Base-by-base conservation (phyloP, 2,888 invertebrate genomes). In the Cataglyphis albicans region DNA sequence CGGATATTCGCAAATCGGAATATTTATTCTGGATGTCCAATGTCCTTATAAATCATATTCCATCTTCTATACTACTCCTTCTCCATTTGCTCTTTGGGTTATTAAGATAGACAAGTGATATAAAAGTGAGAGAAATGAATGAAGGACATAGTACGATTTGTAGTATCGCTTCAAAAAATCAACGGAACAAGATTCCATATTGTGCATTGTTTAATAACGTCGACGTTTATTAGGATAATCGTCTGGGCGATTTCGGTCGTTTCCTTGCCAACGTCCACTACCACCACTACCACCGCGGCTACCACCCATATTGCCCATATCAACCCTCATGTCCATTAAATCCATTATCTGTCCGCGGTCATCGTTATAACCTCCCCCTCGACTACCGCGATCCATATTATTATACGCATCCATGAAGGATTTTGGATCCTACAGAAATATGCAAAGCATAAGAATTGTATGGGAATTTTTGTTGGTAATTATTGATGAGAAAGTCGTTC, bases 141-240 rank as follows among this genome's bases (percentile, higher is more conserved):
- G 73, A 89, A 74, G 83, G 75, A 76, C 76, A 74, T 67, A 85
- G 73, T 84, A 59, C 61, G 68, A 86, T 68, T 55, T 61, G 82
- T 32, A 85, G 52, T 68, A 48, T 61, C 18, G 55, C 57, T 81
- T 83, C 41, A 41, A 73, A 25, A 21, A 72, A 59, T 73, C 55
- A 74, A 63, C 59, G 73, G 81, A 70, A 57, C 68, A 81, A 55
- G 7, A 29, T 75, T 55, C 63, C 25, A 70, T 73, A 87, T 72
- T 85, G 76, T 32, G 55, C 44, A 63, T 52, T 87, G 18, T 38
- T 90, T 96, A 96, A 94, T 96, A 96, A 89, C 96, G 96, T 93
- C 96, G 96, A 90, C 96, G 96, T 95, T 96, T 96, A 95, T 96
- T 96, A 92, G 96, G 96, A 94, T 95, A 96, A 95, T 96, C 96